Conservation (phyloP, 2,113 vertebrate species). For the Tapirus terrestris region DNA sequence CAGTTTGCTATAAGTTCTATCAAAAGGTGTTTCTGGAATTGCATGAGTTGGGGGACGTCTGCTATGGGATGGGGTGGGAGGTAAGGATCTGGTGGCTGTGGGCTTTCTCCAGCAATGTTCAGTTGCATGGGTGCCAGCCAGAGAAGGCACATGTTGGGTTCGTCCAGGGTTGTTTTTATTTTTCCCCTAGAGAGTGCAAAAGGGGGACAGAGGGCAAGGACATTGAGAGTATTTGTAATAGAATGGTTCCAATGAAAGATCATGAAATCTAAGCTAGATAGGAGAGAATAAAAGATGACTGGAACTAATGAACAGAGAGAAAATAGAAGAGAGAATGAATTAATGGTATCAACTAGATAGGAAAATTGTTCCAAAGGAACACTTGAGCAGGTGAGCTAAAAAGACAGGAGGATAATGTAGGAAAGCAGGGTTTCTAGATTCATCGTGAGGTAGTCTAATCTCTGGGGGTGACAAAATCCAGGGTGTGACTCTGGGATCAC, state of each 20-base stretch:
- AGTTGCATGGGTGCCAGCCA: background rate
- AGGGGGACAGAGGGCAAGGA: background rate
- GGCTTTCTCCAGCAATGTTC: background rate
- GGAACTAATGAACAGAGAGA: background rate
- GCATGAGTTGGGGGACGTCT: background rate
- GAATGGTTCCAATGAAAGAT: background rate
- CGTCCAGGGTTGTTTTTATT: background rate
- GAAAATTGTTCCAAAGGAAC: background rate
- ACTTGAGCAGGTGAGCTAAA: background rate
- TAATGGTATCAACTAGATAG: background rate
- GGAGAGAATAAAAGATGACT: background rate
- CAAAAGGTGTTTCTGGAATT: conserved; percentile 2
- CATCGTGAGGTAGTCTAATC: background rate
- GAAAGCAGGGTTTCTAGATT: background rate
- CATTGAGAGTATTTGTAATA: background rate
- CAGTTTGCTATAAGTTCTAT: background rate
- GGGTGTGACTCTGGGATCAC: background rate
- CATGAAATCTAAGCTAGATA: background rate
- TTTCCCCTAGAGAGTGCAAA: background rate
- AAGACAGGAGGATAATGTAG: background rate
- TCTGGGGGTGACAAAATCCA: background rate
- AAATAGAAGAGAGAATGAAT: background rate
- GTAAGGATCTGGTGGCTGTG: background rate
- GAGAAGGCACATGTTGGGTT: background rate
- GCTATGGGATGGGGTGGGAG: background rate